Conservation (phyloP, 2,113 vertebrate genomes). For the Coturnix japonica region DNA sequence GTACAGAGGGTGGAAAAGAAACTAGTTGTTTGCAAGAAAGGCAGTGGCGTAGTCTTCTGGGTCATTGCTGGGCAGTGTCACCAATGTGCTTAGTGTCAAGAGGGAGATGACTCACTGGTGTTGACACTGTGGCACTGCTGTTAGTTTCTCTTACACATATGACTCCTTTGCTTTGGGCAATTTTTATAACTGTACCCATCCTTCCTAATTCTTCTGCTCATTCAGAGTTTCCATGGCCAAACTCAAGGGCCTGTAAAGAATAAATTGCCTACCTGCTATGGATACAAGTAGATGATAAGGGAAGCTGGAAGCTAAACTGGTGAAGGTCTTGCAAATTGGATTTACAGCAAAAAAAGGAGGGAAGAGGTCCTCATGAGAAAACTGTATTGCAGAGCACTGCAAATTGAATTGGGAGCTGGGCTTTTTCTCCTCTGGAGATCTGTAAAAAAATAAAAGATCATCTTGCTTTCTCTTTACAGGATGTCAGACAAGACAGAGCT, state of each 20-base stretch:
- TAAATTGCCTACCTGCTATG: background rate
- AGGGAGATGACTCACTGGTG: background rate
- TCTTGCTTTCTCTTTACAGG: slow-evolving; percentile 31
- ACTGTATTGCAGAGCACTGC: background rate
- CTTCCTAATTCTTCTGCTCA: background rate
- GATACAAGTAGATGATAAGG: background rate
- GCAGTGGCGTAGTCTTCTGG: background rate
- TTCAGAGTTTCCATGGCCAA: background rate
- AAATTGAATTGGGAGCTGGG: background rate
- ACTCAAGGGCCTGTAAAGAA: background rate
- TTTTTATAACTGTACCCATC: background rate
- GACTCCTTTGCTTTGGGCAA: background rate
- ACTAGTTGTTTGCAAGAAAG: background rate
- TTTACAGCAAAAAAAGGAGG: slow-evolving; percentile 9
- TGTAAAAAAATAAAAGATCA: slow-evolving; percentile 14
- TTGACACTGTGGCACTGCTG: background rate
- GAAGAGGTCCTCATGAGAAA: background rate
- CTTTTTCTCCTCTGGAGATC: slow-evolving; percentile 21
- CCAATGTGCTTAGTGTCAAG: background rate
- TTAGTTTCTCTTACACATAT: background rate
- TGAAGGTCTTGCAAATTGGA: background rate
- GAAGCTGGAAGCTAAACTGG: slow-evolving; percentile 15
- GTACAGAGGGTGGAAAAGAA: background rate
- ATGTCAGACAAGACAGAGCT: slow-evolving; percentile 16
- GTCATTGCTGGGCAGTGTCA: background rate